These are phyloP conservation scores for Octonoba sinensis DNA, from an alignment of 2,888 invertebrate species.

Conservation along the genomic window DNA sequence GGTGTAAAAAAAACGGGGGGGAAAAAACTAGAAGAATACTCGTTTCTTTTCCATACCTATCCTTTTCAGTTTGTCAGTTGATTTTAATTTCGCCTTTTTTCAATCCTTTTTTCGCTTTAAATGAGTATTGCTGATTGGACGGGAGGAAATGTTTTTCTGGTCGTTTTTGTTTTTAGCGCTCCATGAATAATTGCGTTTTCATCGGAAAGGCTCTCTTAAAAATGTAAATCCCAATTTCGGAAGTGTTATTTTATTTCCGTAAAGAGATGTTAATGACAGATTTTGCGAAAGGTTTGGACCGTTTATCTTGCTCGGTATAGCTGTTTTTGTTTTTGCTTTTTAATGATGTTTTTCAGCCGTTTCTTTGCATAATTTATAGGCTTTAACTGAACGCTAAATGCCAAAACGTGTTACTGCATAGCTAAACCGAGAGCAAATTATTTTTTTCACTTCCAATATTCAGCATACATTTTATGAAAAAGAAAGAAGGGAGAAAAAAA, in stretches of 20 bases:
- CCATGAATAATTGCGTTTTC: slow-evolving; percentile 4
- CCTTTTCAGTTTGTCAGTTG: neutral
- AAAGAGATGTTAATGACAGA: slow-evolving; percentile 2
- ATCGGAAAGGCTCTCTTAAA: neutral
- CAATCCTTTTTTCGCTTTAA: neutral
- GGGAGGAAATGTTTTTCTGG: neutral
- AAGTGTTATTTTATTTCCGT: neutral
- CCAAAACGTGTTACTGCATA: too few relatives aligned
- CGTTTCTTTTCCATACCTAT: slow-evolving; percentile 1
- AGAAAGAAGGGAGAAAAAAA: too few relatives aligned
- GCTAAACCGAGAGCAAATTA: too few relatives aligned
- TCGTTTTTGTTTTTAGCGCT: neutral
- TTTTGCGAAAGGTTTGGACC: neutral
- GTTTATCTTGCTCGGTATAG: neutral
- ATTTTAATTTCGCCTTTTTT: neutral
- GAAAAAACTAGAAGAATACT: neutral
- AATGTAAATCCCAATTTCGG: slow-evolving; percentile 2
- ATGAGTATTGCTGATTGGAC: neutral
- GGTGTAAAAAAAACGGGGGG: neutral
- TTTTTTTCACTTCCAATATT: too few relatives aligned
- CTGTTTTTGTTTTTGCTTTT: neutral
- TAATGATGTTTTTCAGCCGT: too few relatives aligned
- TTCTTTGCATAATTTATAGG: too few relatives aligned
- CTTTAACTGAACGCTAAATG: too few relatives aligned
- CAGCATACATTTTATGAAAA: too few relatives aligned